A percentile compares a stretch with the other conserved stretches of the same genome.
These are phyloP conservation scores for Aelia acuminata DNA, from an alignment of 2,888 invertebrate genomes.

Conservation along the genomic window DNA sequence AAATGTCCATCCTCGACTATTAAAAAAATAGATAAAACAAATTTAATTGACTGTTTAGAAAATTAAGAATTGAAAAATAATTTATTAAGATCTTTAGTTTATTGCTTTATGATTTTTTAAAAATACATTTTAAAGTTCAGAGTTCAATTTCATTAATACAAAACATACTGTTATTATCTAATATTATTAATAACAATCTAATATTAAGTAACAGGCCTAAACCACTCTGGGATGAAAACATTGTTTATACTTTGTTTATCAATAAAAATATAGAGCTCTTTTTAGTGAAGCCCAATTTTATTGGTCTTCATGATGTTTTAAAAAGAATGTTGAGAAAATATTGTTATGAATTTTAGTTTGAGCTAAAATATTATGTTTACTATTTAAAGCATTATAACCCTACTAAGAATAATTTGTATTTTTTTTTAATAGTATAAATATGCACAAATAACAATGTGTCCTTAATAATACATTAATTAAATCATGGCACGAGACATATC, in stretches of 20 bases:
- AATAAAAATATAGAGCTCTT: background rate
- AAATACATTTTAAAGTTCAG: background rate
- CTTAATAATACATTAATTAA: slow-evolving; percentile 34
- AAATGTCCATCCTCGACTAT: slow-evolving; percentile 11
- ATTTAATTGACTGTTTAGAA: slow-evolving; percentile 6
- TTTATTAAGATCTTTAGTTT: background rate
- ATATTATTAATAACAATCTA: too few species aligned
- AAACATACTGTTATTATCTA: slow-evolving; percentile 9
- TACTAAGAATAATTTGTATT: slow-evolving; percentile 44
- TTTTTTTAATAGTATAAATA: slow-evolving; percentile 51
- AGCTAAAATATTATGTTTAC: slow-evolving; percentile 16
- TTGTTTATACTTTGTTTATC: background rate
- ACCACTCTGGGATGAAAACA: background rate
- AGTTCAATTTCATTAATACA: slow-evolving; percentile 20
- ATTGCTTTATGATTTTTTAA: background rate
- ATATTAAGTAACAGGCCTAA: slow-evolving; percentile 46
- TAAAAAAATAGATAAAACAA: slow-evolving; percentile 17
- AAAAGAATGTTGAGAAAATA: background rate
- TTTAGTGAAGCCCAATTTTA: slow-evolving; percentile 51
- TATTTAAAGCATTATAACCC: slow-evolving; percentile 45
- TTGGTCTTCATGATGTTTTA: slow-evolving; percentile 41
- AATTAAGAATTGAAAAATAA: background rate
- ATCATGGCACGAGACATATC: slow-evolving; percentile 50
- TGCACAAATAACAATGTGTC: slow-evolving; percentile 57
- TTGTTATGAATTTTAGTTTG: background rate